These are phyloP conservation scores for Volucella bombylans DNA, from an alignment of 2,888 invertebrate species.

Conservation along the genomic window DNA sequence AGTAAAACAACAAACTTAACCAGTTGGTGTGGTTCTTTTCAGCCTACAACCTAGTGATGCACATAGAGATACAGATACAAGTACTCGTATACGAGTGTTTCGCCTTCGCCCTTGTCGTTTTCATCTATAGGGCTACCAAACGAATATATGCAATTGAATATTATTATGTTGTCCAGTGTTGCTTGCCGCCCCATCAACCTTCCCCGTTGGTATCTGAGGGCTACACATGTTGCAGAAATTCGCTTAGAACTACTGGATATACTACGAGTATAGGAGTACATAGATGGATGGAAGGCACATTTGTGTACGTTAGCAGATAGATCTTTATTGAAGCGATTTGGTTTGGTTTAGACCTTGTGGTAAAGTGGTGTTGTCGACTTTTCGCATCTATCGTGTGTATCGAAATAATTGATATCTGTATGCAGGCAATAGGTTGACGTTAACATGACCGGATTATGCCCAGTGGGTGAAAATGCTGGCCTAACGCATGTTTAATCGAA, in stretches of 20 bases:
- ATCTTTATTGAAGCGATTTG: conserved; percentile 53
- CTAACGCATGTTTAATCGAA: conserved; percentile 50
- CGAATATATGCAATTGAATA: conserved; percentile 51
- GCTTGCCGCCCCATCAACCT: neutral
- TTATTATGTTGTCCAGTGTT: conserved; percentile 46
- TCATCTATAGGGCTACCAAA: conserved; percentile 14
- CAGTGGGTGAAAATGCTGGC: conserved; percentile 21
- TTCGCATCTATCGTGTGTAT: conserved; percentile 56
- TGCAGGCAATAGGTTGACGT: conserved; percentile 28
- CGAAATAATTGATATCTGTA: conserved; percentile 51
- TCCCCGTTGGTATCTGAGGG: neutral
- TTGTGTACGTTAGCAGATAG: conserved; percentile 43
- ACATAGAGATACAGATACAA: no score
- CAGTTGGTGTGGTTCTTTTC: conserved; percentile 14
- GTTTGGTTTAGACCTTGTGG: conserved; percentile 51
- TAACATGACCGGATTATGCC: conserved; percentile 52
- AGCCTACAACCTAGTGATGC: conserved; percentile 15
- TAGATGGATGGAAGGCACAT: conserved; percentile 33
- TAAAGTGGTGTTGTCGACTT: conserved; percentile 69
- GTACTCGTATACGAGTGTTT: neutral
- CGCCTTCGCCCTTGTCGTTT: conserved; percentile 35
- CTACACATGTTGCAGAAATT: conserved; percentile 31
- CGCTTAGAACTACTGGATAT: conserved; percentile 24
- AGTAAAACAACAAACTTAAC: conserved; percentile 62
- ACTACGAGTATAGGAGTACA: neutral